phyloP scores from a whole-genome alignment of 2,797 vertebrate genomes.

The Lophius americanus region DNA sequence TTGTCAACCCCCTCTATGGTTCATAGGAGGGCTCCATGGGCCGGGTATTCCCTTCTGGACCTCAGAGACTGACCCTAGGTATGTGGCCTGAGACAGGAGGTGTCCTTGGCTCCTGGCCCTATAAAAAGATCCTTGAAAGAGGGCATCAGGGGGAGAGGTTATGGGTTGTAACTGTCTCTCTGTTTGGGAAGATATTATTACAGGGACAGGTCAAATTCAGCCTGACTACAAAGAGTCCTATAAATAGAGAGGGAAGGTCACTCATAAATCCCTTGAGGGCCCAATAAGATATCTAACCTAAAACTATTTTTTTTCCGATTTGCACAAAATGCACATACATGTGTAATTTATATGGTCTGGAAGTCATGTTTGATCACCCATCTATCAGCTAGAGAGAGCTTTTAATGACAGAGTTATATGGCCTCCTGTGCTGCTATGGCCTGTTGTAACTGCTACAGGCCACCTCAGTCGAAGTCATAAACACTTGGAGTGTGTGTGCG shows the following conservation, averaged over 20 bases:
- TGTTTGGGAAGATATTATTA: conserved; percentile 73
- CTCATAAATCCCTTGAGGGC: conserved; percentile 54
- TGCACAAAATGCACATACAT: no score
- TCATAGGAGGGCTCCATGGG: conserved; percentile 65
- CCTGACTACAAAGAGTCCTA: conserved; percentile 62
- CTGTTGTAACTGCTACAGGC: conserved; percentile 52
- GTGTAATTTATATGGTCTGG: no score
- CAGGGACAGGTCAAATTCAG: conserved; percentile 66
- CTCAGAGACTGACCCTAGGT: conserved; percentile 67
- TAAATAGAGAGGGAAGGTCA: conserved; percentile 51
- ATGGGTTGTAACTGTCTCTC: conserved; percentile 61
- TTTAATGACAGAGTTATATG: conserved; percentile 45
- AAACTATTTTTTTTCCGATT: no score
- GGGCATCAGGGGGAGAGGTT: conserved; percentile 47
- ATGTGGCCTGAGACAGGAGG: conserved; percentile 49
- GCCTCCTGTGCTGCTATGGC: conserved; percentile 50
- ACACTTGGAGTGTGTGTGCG: conserved; percentile 40
- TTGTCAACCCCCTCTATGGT: conserved; percentile 55
- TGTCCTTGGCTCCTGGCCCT: conserved; percentile 63
- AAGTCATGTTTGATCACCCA: no score
- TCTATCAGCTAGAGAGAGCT: conserved; percentile 14
- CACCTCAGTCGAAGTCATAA: conserved; percentile 64
- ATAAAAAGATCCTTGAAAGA: conserved; percentile 70
- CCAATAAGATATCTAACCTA: conserved; percentile 28
- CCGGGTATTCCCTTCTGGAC: conserved; percentile 46